Evolutionary conservation across 1,140 invertebrate genomes (phyloP).

Genomic region (Thalassaphorura encarpata): DNA sequence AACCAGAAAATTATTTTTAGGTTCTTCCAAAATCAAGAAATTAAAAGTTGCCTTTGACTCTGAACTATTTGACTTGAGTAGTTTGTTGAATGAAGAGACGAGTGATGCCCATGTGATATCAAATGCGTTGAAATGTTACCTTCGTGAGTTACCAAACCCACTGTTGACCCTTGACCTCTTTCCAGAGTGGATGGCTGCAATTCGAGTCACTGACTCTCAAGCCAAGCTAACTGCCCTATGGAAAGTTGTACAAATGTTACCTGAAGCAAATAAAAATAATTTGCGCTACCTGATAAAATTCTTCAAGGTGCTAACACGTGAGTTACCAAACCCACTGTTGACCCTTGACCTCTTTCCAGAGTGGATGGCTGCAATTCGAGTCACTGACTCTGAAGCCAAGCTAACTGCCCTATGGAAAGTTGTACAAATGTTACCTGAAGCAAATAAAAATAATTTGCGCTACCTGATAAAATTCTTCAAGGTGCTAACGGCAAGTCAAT

Average conservation of each 20-base stretch:
- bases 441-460: slow-evolving; percentile 75
- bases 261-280: slow-evolving; percentile 62
- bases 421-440: slow-evolving; percentile 39
- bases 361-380: slow-evolving; percentile 60
- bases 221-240: slow-evolving; percentile 65
- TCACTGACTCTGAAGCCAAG: slow-evolving; percentile 52
- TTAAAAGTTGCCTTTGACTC: slow-evolving; percentile 87
- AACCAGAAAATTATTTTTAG: too few species aligned
- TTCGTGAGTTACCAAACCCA: slow-evolving; percentile 90
- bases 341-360: slow-evolving; percentile 79
- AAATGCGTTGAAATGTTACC: slow-evolving; percentile 82
- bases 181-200: slow-evolving; percentile 73
- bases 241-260: slow-evolving; percentile 50
- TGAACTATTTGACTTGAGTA: slow-evolving; percentile 59
- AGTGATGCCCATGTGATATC: slow-evolving; percentile 80
- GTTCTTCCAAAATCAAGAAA: slow-evolving; percentile 77
- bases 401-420: slow-evolving; percentile 68
- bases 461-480: slow-evolving; percentile 89
- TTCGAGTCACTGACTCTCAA: slow-evolving; percentile 45
- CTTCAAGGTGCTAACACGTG: slow-evolving; percentile 69
- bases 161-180: slow-evolving; percentile 79
- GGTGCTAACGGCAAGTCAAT: slow-evolving; percentile 65
- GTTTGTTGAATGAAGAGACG: slow-evolving; percentile 68
- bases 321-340: slow-evolving; percentile 87
- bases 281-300: slow-evolving; percentile 89